phyloP scores from a whole-genome alignment of 2,888 invertebrate species.

The Synanthedon vespiformis region DNA sequence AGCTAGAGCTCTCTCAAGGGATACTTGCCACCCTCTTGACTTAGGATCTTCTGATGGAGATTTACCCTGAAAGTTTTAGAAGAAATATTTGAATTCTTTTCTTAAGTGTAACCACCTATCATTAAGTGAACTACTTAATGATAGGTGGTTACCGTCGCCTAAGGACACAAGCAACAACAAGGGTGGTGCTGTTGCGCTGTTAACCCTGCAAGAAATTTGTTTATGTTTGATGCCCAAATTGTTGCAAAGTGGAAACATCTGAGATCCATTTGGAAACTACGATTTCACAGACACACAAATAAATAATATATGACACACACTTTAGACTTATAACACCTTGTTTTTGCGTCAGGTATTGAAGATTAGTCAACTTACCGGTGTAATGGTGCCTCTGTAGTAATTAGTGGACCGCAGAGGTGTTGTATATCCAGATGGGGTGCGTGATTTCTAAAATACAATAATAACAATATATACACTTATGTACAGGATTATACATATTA shows the following conservation, averaged over 20 bases:
- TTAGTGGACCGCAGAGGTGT: conserved; percentile 42
- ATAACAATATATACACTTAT: neutral
- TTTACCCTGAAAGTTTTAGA: conserved; percentile 11
- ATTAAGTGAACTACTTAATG: too few relatives aligned
- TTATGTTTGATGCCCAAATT: too few relatives aligned
- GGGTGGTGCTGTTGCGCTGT: too few relatives aligned
- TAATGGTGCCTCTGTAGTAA: conserved; percentile 33
- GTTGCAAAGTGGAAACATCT: too few relatives aligned
- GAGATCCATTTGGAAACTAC: too few relatives aligned
- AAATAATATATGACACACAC: too few relatives aligned
- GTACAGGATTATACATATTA: neutral
- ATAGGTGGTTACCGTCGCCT: too few relatives aligned
- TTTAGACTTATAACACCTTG: too few relatives aligned
- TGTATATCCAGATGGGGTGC: conserved; percentile 39
- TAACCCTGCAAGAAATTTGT: too few relatives aligned
- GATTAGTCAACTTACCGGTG: conserved; percentile 28
- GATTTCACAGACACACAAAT: too few relatives aligned
- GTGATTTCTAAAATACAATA: conserved; percentile 30
- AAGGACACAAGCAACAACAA: too few relatives aligned
- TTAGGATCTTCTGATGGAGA: conserved; percentile 51
- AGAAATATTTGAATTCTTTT: neutral
- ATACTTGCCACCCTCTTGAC: conserved; percentile 38
- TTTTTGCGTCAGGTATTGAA: neutral
- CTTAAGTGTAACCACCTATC: too few relatives aligned
- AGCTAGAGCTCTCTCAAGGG: conserved; percentile 46